Evolutionary conservation across 2,888 invertebrate species (phyloP), one percentile per base, ranked within the genome.

Genomic region (Eilema griseolum): DNA sequence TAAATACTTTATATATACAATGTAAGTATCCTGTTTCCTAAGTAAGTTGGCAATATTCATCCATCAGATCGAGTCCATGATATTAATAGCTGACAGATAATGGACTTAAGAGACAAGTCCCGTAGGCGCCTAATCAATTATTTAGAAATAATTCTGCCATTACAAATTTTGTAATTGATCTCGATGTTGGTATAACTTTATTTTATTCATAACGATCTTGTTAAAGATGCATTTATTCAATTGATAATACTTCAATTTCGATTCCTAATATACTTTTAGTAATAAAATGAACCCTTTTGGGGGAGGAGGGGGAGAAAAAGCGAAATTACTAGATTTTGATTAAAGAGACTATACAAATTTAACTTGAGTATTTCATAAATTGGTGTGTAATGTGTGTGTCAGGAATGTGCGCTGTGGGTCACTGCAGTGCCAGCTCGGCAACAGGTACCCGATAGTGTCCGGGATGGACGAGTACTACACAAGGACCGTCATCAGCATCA

Each of bases 391-490:
- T 46, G 16, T 61, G 46, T 62, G 20, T 56, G 52, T 4, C 83
- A 98, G 98, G 88, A 98, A 99, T 92, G 97, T 99, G 37, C 96
- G 97, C 81, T 99, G 99, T 90, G 99, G 99, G 20, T 97, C 99
- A 1, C 95, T 99, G 76, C 99, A 99, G 89, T 99, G 99, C 91
- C 98, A 98, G 90, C 96, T 97, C 72, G 99, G 99, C 16, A 97
- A 97, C 90, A 96, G 97, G 65, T 97, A 97, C 85, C 99, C 99
- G 3, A 96, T 97, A 46, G 96, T 97, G 76, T 96, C 96, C 52
- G 98, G 97, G 20, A 96, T 97, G 93, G 97, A 98, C 88, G 97
- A 98, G 85, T 97, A 97, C 78, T 98, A 97, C 90, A 98, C 98
- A 11, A 96, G 97, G 84, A 99, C 99, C 24, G 98, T 98, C 78